Evolutionary conservation across 2,797 vertebrate genomes (phyloP).

Genomic region (Ciconia nigra): DNA sequence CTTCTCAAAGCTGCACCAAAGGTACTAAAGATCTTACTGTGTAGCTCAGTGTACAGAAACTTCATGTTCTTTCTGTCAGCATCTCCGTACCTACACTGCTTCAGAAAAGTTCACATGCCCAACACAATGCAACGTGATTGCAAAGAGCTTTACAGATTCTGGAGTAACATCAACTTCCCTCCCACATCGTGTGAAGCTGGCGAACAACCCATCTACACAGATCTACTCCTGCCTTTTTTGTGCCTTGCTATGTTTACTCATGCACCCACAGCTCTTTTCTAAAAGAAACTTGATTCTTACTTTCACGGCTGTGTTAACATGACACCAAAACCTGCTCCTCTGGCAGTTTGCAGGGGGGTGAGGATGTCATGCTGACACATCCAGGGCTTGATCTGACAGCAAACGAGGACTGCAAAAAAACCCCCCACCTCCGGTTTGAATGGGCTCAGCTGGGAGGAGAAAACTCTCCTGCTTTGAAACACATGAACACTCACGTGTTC

Average conservation of each 20-base stretch:
- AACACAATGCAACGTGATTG: neutral
- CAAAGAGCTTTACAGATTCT: neutral
- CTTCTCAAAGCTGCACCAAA: neutral
- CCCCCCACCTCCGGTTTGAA: neutral
- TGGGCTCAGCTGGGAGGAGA: neutral
- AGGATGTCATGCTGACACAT: constrained; percentile 34
- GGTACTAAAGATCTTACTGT: rapidly evolving
- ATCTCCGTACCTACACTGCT: neutral
- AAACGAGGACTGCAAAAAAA: neutral
- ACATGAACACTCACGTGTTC: neutral
- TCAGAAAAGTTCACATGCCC: neutral
- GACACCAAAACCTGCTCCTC: constrained; percentile 36
- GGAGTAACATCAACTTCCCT: neutral
- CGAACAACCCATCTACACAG: neutral
- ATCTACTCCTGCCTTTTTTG: neutral
- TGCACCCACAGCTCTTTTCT: neutral
- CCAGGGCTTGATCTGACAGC: constrained; percentile 47
- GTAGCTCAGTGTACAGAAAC: neutral
- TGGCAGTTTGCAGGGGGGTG: neutral
- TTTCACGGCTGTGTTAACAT: constrained; percentile 5
- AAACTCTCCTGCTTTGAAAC: neutral
- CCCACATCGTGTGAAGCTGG: neutral
- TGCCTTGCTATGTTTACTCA: neutral
- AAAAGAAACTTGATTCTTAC: constrained; percentile 16
- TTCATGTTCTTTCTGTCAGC: neutral